Percentiles rank a stretch among this genome's conserved stretches.
These are phyloP conservation scores for Timema podura DNA, from an alignment of 2,888 invertebrate species.

Conservation along the genomic window DNA sequence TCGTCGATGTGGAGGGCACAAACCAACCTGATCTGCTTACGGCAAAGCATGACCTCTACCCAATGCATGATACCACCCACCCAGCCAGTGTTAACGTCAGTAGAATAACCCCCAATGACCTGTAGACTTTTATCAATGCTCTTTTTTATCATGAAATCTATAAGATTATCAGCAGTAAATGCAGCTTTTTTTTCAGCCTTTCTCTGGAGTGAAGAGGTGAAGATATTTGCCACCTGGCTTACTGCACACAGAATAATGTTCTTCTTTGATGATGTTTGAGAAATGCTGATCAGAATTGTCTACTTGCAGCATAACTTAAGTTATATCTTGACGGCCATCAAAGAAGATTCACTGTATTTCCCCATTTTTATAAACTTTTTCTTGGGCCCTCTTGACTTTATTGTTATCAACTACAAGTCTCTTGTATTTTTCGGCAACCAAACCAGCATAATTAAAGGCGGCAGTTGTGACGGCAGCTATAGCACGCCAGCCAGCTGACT, in stretches of 20 bases:
- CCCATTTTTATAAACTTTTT: not conserved
- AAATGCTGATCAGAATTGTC: conserved; percentile 17
- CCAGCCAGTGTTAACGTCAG: not conserved
- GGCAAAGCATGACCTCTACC: not conserved
- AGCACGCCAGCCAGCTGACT: not conserved
- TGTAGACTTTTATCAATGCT: conserved; percentile 17
- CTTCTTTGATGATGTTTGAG: conserved; percentile 5
- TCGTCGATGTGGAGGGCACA: not conserved
- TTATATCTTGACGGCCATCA: conserved; percentile 9
- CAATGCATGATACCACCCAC: conserved; percentile 1
- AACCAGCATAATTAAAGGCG: not conserved
- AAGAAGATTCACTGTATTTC: not conserved
- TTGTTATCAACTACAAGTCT: conserved; percentile 9
- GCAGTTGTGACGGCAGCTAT: not conserved
- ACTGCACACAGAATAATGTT: conserved; percentile 6
- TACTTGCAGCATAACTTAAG: conserved; percentile 10
- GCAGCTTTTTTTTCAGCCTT: conserved; percentile 3
- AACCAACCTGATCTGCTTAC: conserved; percentile 1
- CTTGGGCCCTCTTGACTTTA: conserved; percentile 13
- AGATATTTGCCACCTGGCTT: not conserved
- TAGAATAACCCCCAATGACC: conserved; percentile 7
- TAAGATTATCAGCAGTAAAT: conserved; percentile 14
- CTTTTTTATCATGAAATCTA: conserved; percentile 16
- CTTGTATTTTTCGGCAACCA: not conserved
- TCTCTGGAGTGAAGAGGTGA: not conserved